phyloP scores from a whole-genome alignment of 2,797 vertebrate genomes.

The Centroberyx gerrardi region DNA sequence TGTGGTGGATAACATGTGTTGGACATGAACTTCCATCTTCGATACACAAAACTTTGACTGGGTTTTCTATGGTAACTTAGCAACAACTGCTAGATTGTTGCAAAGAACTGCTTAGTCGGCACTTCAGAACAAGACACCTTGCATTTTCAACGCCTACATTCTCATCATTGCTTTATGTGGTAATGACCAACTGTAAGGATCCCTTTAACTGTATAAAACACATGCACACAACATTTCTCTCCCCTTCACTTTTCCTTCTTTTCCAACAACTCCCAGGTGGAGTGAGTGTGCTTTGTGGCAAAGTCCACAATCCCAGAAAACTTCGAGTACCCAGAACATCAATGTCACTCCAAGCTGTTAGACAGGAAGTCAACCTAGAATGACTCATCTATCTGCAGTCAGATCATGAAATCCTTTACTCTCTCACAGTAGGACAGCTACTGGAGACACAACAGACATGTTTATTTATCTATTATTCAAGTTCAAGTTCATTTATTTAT shows the following conservation, averaged over 20 bases:
- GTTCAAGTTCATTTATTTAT: too few relatives aligned
- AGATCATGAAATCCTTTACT: constrained; percentile 36
- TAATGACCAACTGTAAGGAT: not conserved
- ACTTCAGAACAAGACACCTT: too few relatives aligned
- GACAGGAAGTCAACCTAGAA: constrained; percentile 35
- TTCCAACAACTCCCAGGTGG: not conserved
- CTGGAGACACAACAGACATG: constrained; percentile 22
- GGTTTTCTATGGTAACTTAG: not conserved
- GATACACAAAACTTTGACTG: not conserved
- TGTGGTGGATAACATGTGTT: too few relatives aligned
- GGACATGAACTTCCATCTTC: not conserved
- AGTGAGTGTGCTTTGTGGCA: not conserved
- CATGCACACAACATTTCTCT: not conserved
- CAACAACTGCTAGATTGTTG: not conserved
- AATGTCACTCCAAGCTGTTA: constrained; percentile 24
- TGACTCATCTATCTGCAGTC: constrained; percentile 53
- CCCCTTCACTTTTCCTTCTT: not conserved
- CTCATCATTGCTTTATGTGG: too few relatives aligned
- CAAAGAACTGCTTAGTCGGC: too few relatives aligned
- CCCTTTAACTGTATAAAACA: not conserved
- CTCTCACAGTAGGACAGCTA: constrained; percentile 18
- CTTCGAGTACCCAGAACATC: constrained; percentile 34
- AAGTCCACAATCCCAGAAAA: constrained; percentile 18
- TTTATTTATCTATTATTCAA: constrained; percentile 61
- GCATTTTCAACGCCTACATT: too few relatives aligned